Percentiles rank a stretch among this genome's conserved stretches.
Evolutionary conservation across 2,797 vertebrate genomes (phyloP).

Genomic region (Dermochelys coriacea): DNA sequence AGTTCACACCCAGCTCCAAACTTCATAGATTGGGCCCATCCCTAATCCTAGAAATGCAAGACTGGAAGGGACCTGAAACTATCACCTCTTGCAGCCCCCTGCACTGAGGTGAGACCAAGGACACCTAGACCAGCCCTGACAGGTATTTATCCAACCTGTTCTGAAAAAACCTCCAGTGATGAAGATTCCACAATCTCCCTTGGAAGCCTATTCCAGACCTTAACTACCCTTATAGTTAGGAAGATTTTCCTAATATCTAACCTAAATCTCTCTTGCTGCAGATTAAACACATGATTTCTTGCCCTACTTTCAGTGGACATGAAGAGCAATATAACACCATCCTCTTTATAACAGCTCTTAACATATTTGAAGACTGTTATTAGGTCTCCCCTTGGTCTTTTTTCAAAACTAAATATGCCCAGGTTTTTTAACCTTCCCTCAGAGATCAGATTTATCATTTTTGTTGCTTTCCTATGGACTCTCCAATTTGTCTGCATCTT

Average conservation of each 20-base stretch:
- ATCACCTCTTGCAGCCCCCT: no score
- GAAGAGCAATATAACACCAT: neutral
- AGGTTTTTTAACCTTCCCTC: neutral
- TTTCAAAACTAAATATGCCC: neutral
- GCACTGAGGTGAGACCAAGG: no score
- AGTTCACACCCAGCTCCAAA: neutral
- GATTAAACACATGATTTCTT: neutral
- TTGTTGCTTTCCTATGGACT: neutral
- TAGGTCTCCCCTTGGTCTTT: neutral
- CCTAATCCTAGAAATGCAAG: neutral
- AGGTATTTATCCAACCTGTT: no score
- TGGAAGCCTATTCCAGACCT: no score
- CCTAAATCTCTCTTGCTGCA: neutral
- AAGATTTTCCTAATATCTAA: no score
- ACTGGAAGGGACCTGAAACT: no score
- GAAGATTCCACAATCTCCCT: no score
- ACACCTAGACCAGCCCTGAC: no score
- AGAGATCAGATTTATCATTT: neutral
- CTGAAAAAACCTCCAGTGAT: no score
- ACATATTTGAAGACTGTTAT: neutral
- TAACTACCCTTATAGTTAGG: no score
- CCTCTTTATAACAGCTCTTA: neutral
- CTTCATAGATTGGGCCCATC: neutral
- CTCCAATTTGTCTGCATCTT: neutral
- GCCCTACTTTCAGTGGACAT: neutral